These are phyloP conservation scores for Synanthedon vespiformis DNA, from an alignment of 2,888 invertebrate genomes.

Conservation along the genomic window DNA sequence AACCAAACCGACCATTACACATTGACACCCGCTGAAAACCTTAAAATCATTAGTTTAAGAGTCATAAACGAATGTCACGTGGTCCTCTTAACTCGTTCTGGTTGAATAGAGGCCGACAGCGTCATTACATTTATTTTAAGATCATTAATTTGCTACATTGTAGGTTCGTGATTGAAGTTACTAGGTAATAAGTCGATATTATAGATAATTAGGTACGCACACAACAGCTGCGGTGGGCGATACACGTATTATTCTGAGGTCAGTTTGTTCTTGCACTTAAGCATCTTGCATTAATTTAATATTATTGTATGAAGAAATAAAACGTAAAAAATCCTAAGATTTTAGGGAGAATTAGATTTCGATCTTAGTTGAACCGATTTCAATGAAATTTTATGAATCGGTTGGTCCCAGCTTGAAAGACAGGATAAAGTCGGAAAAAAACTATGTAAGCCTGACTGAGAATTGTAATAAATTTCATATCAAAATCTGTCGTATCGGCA, in stretches of 20 bases:
- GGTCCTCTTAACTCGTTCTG: constrained; percentile 14
- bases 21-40: constrained; percentile 14
- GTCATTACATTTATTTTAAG: constrained; percentile 60
- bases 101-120: constrained; percentile 37
- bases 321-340: too few relatives aligned
- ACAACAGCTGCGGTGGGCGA: neutral
- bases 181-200: neutral
- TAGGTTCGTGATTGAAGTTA: constrained; percentile 36
- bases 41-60: constrained; percentile 22
- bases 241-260: neutral
- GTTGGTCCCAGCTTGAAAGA: too few relatives aligned
- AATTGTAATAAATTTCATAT: too few relatives aligned
- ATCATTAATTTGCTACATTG: constrained; percentile 49
- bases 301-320: too few relatives aligned
- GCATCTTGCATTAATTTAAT: too few relatives aligned
- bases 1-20: constrained; percentile 16
- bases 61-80: constrained; percentile 13
- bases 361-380: too few relatives aligned
- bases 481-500: too few relatives aligned
- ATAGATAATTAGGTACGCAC: neutral
- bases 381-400: too few relatives aligned
- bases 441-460: too few relatives aligned
- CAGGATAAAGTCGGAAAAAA: too few relatives aligned
- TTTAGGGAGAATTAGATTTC: too few relatives aligned
- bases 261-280: neutral